These are phyloP conservation scores for Oxystoma pomonae DNA, from an alignment of 2,888 invertebrate genomes.

Conservation along the genomic window DNA sequence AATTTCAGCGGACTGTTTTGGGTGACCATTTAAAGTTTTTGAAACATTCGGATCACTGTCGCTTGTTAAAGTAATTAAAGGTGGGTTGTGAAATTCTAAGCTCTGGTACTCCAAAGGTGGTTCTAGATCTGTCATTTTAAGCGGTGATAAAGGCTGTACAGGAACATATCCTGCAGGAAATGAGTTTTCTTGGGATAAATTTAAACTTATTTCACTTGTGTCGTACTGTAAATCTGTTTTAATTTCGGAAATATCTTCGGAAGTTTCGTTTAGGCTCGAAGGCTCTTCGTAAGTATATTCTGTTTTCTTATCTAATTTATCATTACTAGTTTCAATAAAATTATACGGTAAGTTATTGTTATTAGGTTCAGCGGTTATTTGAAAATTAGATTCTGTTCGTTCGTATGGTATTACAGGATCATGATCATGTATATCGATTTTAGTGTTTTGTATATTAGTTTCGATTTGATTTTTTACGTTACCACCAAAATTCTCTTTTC, in stretches of 20 bases:
- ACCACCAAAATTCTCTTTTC: background rate
- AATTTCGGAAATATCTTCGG: background rate
- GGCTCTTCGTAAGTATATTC: background rate
- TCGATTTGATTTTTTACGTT: background rate
- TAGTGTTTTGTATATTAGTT: background rate
- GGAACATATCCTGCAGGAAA: conserved; percentile 30
- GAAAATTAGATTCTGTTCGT: too few relatives aligned
- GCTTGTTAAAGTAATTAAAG: conserved; percentile 20
- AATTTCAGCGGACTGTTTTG: conserved; percentile 41
- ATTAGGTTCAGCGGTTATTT: too few relatives aligned
- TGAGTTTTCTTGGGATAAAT: conserved; percentile 2
- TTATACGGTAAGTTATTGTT: background rate
- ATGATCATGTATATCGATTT: background rate
- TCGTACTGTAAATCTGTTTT: background rate
- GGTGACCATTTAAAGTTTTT: conserved; percentile 15
- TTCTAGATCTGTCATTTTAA: conserved; percentile 23
- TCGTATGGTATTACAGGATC: too few relatives aligned
- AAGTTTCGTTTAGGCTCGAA: background rate
- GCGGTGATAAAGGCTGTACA: conserved; percentile 30
- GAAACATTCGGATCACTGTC: conserved; percentile 13
- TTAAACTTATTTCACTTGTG: background rate
- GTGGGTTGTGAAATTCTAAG: conserved; percentile 16
- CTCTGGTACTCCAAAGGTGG: conserved; percentile 19
- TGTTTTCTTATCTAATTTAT: background rate
- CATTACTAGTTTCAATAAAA: background rate